Percentiles rank a stretch among this genome's conserved stretches.
phyloP scores from a whole-genome alignment of 2,113 vertebrate species.

The Numenius arquata region DNA sequence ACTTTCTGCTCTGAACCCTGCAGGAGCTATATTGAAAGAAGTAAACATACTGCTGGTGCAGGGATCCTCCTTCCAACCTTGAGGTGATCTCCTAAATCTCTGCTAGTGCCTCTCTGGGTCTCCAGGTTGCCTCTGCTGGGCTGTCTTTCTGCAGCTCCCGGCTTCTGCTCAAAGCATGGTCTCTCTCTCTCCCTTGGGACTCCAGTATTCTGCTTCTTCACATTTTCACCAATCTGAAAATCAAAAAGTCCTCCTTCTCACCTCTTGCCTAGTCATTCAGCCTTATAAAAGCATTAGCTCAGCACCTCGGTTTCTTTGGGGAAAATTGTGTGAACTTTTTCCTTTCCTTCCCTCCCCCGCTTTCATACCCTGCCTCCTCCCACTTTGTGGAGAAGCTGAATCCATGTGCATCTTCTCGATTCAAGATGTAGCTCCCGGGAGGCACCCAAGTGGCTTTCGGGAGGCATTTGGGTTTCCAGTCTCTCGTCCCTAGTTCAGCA shows the following conservation, averaged over 20 bases:
- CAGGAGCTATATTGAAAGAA: background rate
- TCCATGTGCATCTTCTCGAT: background rate
- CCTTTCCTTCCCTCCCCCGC: background rate
- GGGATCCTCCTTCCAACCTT: background rate
- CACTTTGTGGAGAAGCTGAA: background rate
- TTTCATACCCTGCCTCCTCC: background rate
- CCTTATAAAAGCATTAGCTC: background rate
- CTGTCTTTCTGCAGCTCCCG: background rate
- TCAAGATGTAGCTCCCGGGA: background rate
- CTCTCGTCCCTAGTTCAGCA: rapidly evolving
- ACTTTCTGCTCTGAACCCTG: background rate
- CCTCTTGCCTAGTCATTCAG: background rate
- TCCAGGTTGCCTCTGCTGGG: background rate
- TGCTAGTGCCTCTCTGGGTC: background rate
- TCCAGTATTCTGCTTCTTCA: background rate
- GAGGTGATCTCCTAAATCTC: background rate
- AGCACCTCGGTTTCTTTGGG: background rate
- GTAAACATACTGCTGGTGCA: background rate
- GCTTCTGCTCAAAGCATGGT: rapidly evolving
- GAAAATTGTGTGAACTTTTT: background rate
- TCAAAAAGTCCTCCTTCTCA: background rate
- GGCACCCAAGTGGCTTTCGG: background rate
- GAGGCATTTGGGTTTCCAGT: background rate
- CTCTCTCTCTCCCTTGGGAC: background rate
- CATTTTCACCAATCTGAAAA: background rate